Evolutionary conservation across 2,888 invertebrate genomes (phyloP), one percentile per base, ranked within the genome.

Genomic region (Chorisops tibialis): DNA sequence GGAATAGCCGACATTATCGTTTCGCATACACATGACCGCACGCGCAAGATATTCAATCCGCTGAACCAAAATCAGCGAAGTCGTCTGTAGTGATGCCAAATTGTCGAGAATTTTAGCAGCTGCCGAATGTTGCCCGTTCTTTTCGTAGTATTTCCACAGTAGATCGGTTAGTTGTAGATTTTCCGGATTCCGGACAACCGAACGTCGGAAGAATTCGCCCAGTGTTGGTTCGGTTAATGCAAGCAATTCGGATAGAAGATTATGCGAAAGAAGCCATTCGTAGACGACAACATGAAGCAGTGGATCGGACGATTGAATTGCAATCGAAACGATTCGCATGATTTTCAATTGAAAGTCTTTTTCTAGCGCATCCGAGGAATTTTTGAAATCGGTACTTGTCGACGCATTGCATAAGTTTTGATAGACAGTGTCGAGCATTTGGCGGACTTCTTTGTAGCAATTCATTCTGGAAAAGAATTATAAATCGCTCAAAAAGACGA

Each of bases 101-200:
- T 88, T 88, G 68, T 92, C 89, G 2, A 98, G 81, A 67, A 97
- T 91, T 71, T 89, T 87, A 0, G 98, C 96, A 1, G 98, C 98
- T 9, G 93, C 89, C 1, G 90, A 85, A 74, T 95, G 97, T 75
- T 96, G 93, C 24, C 89, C 89, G 71, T 88, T 89, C 74, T 90
- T 89, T 77, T 98, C 96, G 72, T 97, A 95, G 75, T 91, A 96
- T 78, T 94, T 94, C 97, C 98, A 98, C 61, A 98, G 79, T 67
- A 98, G 80, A 75, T 96, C 93, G 67, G 90, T 82, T 19, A 88
- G 78, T 67, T 81, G 80, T 1, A 84, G 75, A 67, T 84, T 79
- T 50, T 87, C 82, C 7, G 86, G 83, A 74, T 81, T 80, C 61
- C 80, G 80, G 65, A 74, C 70, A 2, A 77, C 79, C 54, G 77